Evolutionary conservation across 2,113 vertebrate species (phyloP).

Genomic region (Ceuthmochares aereus): DNA sequence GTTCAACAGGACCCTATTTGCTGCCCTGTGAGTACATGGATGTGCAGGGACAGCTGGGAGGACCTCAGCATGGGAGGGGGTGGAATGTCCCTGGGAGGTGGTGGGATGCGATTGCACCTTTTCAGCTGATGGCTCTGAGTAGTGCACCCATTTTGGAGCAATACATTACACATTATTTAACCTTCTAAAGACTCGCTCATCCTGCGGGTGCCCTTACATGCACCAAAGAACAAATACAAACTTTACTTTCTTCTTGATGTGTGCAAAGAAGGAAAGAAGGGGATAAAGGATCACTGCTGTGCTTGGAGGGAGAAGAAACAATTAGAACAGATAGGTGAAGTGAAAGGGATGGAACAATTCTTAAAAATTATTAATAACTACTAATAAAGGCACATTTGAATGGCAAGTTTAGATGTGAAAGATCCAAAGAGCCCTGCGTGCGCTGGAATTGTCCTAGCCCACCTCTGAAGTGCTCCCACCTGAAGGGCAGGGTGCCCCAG

Average conservation of each 20-base stretch:
- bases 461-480: slow-evolving; percentile 60
- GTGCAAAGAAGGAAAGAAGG: background rate
- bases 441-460: slow-evolving; percentile 45
- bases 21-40: accelerated
- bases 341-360: background rate
- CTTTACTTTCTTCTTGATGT: background rate
- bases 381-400: slow-evolving; percentile 59
- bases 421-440: slow-evolving; percentile 3
- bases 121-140: background rate
- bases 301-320: background rate
- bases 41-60: background rate
- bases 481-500: slow-evolving; percentile 59
- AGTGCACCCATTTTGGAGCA: background rate
- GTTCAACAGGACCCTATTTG: background rate
- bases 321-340: background rate
- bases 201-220: background rate
- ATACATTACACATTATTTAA: accelerated
- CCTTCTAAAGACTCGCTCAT: background rate
- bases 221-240: background rate
- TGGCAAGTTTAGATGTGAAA: background rate
- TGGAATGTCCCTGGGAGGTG: background rate
- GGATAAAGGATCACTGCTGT: background rate
- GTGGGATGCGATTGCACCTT: background rate
- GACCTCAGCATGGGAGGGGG: background rate
- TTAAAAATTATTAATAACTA: slow-evolving; percentile 43